Conservation (phyloP, 1,140 invertebrate species). For the Nasonia giraulti region DNA sequence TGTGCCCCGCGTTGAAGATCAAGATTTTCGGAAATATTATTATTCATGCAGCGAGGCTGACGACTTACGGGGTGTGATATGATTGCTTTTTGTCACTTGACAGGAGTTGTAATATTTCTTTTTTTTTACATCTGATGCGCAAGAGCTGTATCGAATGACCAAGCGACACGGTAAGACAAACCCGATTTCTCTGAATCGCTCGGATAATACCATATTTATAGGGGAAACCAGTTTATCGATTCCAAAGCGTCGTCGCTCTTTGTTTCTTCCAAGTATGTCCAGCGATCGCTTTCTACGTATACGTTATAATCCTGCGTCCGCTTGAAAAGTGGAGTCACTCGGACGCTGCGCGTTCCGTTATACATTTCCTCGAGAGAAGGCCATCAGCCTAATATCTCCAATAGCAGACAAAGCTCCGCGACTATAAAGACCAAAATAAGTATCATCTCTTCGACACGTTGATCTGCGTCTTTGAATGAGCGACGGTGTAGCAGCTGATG, state of each 20-base stretch:
- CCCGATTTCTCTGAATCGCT: neutral
- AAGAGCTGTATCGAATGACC: neutral
- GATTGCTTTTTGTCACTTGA: neutral
- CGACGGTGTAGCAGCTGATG: neutral
- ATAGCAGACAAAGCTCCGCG: neutral
- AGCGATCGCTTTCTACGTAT: neutral
- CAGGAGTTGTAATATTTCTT: neutral
- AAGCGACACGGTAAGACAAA: neutral
- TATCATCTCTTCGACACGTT: neutral
- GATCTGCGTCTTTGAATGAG: neutral
- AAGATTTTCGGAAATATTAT: too few relatives aligned
- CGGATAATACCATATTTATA: neutral
- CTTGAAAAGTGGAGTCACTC: constrained; percentile 9
- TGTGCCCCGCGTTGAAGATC: too few relatives aligned
- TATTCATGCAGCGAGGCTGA: too few relatives aligned
- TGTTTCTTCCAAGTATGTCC: neutral
- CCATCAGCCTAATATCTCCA: neutral
- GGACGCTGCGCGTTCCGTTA: neutral
- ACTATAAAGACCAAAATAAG: neutral
- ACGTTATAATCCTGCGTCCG: neutral
- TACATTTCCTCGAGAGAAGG: neutral
- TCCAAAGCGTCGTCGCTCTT: neutral
- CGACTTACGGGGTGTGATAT: neutral
- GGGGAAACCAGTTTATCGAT: neutral
- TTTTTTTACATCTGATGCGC: too few relatives aligned